Conservation (phyloP, 2,113 vertebrate genomes). For the Motacilla alba region DNA sequence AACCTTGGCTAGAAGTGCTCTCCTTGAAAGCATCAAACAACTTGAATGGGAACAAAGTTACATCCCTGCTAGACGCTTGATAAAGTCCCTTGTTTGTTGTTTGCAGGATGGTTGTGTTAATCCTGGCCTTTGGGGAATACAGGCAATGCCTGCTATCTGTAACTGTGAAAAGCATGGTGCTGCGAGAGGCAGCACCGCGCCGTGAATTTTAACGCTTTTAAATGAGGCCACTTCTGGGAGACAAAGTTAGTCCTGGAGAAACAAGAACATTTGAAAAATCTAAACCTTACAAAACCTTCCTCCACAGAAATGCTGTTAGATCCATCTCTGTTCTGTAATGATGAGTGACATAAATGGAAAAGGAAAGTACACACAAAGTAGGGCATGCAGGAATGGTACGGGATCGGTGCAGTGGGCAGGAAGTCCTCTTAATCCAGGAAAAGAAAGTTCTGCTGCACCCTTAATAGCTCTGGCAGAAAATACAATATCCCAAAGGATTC, state of each 20-base stretch:
- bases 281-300: neutral
- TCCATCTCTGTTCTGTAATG: neutral
- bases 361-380: neutral
- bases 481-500: neutral
- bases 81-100: neutral
- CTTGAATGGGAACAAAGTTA: neutral
- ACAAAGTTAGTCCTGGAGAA: neutral
- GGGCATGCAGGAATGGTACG: accelerated
- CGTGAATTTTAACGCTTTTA: neutral
- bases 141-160: neutral
- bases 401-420: neutral
- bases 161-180: neutral
- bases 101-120: neutral
- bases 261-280: neutral
- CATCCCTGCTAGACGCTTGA: neutral
- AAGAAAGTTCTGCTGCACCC: neutral
- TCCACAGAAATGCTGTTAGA: neutral
- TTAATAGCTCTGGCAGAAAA: neutral
- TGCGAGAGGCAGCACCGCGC: neutral
- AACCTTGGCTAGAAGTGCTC: neutral
- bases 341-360: neutral
- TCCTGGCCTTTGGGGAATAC: neutral
- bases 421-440: neutral
- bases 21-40: neutral
- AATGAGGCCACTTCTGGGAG: neutral